Conservation (phyloP, 2,113 vertebrate species). For the Rutilus rutilus region DNA sequence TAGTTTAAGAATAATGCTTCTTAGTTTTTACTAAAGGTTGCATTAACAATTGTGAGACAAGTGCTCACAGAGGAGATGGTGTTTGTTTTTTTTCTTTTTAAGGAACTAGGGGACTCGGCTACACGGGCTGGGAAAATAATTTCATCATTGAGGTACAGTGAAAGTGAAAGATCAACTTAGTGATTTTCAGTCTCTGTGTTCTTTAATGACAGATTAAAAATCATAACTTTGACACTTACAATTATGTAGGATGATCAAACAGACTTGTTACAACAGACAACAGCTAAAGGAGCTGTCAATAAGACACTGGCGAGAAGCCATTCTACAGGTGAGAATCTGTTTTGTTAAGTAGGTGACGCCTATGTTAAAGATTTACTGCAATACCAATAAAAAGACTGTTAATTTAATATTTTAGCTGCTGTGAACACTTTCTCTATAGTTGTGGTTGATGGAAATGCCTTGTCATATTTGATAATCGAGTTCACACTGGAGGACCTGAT, state of each 20-base stretch:
- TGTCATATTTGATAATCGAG: neutral
- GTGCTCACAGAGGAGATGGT: too few relatives aligned
- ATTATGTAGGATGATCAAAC: neutral
- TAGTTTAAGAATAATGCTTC: too few relatives aligned
- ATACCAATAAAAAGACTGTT: neutral
- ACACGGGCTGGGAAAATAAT: neutral
- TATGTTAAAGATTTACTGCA: neutral
- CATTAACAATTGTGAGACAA: too few relatives aligned
- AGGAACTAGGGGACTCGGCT: neutral
- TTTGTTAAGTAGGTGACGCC: neutral
- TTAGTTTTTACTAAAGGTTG: too few relatives aligned
- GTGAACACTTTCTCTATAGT: neutral
- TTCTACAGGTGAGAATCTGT: neutral
- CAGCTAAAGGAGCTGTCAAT: neutral
- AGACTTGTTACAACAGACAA: neutral
- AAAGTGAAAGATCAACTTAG: neutral
- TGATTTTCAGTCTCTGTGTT: neutral
- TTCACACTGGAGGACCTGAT: slow-evolving; percentile 31
- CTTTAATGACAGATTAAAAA: slow-evolving; percentile 6
- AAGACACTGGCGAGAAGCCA: neutral
- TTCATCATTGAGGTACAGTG: neutral
- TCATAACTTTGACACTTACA: neutral
- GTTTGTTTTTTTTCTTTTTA: too few relatives aligned
- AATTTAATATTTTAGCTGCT: neutral
- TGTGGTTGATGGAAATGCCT: neutral